These are phyloP conservation scores for Caenorhabditis macrosperma DNA, from an alignment of 2,888 invertebrate genomes.

Conservation along the genomic window DNA sequence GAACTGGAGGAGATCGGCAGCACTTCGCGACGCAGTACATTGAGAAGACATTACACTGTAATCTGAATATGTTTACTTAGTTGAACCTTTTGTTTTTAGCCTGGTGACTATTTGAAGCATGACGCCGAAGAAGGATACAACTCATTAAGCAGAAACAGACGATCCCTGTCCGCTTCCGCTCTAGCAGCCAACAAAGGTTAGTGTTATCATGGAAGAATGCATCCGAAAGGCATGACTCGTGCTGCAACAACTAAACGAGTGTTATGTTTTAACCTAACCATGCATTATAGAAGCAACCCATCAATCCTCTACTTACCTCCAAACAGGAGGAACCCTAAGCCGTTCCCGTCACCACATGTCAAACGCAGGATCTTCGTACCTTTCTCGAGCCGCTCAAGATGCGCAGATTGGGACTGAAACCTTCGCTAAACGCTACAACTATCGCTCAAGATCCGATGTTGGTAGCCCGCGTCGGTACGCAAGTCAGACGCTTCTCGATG, in stretches of 20 bases:
- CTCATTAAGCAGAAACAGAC: constrained; percentile 74
- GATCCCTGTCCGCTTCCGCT: constrained; percentile 79
- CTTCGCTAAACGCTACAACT: constrained; percentile 78
- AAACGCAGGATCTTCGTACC: constrained; percentile 73
- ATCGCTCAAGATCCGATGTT: constrained; percentile 79
- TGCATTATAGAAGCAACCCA: constrained; percentile 53
- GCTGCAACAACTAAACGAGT: constrained; percentile 24
- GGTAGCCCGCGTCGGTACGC: constrained; percentile 78
- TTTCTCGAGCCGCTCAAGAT: constrained; percentile 71
- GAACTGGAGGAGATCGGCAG: constrained; percentile 78
- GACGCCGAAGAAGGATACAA: constrained; percentile 79
- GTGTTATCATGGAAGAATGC: constrained; percentile 12
- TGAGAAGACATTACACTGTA: constrained; percentile 80
- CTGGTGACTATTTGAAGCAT: constrained; percentile 80
- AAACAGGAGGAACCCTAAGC: constrained; percentile 52
- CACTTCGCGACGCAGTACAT: constrained; percentile 76
- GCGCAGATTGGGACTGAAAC: constrained; percentile 69
- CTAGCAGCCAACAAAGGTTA: constrained; percentile 76
- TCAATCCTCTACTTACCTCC: constrained; percentile 53
- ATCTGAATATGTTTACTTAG: constrained; percentile 3
- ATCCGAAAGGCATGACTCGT: constrained; percentile 28
- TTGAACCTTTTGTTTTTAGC: constrained; percentile 49
- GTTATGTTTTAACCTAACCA: constrained; percentile 26
- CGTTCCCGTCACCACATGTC: constrained; percentile 71
- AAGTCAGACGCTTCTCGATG: constrained; percentile 79